Evolutionary conservation across 2,797 vertebrate genomes (phyloP).

Genomic region (Thaleichthys pacificus): DNA sequence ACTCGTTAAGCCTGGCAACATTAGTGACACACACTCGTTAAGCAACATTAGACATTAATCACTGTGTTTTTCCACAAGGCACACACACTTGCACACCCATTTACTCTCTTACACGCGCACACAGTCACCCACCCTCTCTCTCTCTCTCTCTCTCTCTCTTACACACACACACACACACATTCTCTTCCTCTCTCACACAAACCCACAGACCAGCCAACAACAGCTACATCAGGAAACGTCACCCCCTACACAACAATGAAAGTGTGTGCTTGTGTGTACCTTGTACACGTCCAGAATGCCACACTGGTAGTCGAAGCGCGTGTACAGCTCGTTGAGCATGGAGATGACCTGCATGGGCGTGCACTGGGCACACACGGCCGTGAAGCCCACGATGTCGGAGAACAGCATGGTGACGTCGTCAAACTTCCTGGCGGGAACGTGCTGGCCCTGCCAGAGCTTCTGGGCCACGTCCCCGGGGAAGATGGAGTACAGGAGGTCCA

Average conservation of each 20-base stretch:
- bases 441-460: constrained; percentile 94
- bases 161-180: neutral
- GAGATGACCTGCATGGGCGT: constrained; percentile 99
- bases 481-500: constrained; percentile 97
- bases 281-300: constrained; percentile 90
- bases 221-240: no score
- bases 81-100: constrained; percentile 1
- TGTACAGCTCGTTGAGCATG: constrained; percentile 98
- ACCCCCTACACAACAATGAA: neutral
- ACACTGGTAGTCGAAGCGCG: constrained; percentile 97
- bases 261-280: neutral
- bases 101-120: constrained; percentile 4
- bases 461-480: constrained; percentile 97
- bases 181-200: constrained; percentile 3
- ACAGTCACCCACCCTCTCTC: neutral
- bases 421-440: constrained; percentile 94
- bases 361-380: constrained; percentile 95
- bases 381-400: constrained; percentile 98
- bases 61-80: constrained; percentile 56
- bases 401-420: constrained; percentile 99
- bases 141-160: neutral
- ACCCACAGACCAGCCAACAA: neutral
- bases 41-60: constrained; percentile 57
- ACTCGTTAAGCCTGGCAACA: constrained; percentile 50
- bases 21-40: constrained; percentile 62